Evolutionary conservation across 2,797 vertebrate genomes (phyloP), one percentile per base, ranked within the genome.

Genomic region (Cossypha caffra): DNA sequence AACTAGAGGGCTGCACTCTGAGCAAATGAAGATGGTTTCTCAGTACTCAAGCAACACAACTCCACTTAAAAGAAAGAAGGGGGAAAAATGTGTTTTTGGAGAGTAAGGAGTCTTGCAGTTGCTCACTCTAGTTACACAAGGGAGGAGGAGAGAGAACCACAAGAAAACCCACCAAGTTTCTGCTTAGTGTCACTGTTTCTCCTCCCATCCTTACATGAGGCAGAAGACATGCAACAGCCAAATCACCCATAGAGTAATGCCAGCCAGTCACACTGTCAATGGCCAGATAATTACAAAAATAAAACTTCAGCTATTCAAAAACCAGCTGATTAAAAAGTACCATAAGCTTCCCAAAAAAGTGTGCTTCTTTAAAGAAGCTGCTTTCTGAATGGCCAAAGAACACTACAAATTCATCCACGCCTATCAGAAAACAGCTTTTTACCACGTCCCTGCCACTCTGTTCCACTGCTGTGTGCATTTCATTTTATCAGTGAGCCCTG

Each of bases 251-350:
- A 42, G 35, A 85, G 78, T 37, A 8, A 84, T 55, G 77, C 71
- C 90, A 93, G 75, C 50, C 91, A 57, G 50, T 58, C 87, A 50
- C 78, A 35, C 71, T 87, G 63, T 31, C 4, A 1, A 25, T 19
- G 89, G 74, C 68, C 45, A 45, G 78, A 58, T 93, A 67, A 62
- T 91, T 97, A 97, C 48, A 96, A 97, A 97, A 97, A 97, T 96
- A 96, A 88, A 77, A 63, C 88, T 78, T 93, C 86, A 95, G 86
- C 94, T 95, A 58, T 79, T 91, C 50, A 90, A 96, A 96, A 95
- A 71, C 66, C 74, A 90, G 86, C 64, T 83, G 76, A 90, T 87
- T 82, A 88, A 85, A 95, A 96, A 96, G 92, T 88, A 93, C 95
- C 95, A 69, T 91, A 85, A 94, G 72, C 92, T 95, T 90, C 87